A percentile compares a stretch with the other conserved stretches of the same genome.
Evolutionary conservation across 1,140 invertebrate genomes (phyloP).

Genomic region (Philopotamus ludificatus): DNA sequence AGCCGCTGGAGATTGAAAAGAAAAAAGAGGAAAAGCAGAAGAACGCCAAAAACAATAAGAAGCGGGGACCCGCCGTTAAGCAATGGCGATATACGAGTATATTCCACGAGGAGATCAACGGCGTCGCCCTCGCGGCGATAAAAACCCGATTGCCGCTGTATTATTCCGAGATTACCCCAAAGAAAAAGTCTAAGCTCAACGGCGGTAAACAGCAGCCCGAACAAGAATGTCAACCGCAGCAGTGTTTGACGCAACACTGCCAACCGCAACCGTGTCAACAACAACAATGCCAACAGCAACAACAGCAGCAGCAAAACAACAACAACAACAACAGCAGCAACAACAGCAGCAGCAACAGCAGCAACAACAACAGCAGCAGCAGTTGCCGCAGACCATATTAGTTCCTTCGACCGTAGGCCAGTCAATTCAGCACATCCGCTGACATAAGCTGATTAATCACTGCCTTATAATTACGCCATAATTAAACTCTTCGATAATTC

Average conservation of each 20-base stretch:
- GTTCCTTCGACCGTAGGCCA: neutral
- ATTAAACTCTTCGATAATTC: too few relatives aligned
- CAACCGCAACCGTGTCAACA: slow-evolving; percentile 12
- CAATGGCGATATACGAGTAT: slow-evolving; percentile 56
- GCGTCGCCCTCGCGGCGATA: slow-evolving; percentile 52
- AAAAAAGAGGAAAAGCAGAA: slow-evolving; percentile 2
- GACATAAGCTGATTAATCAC: slow-evolving; percentile 12
- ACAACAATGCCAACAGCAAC: slow-evolving; percentile 17
- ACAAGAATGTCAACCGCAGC: slow-evolving; percentile 9
- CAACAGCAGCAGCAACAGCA: slow-evolving; percentile 1
- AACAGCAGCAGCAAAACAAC: slow-evolving; percentile 16
- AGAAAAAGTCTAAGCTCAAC: slow-evolving; percentile 44
- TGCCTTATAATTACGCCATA: neutral
- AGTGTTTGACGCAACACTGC: neutral
- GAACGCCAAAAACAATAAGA: slow-evolving; percentile 46
- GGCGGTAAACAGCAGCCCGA: neutral
- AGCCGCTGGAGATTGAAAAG: slow-evolving; percentile 5
- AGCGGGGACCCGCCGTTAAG: slow-evolving; percentile 53
- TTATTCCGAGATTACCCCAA: slow-evolving; percentile 54
- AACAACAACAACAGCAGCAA: slow-evolving; percentile 7
- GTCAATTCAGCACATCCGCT: slow-evolving; percentile 8
- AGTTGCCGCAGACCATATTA: neutral
- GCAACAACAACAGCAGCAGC: neutral
- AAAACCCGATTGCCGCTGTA: slow-evolving; percentile 56
- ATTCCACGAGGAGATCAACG: slow-evolving; percentile 57